These are phyloP conservation scores for Paedocypris micromegethes DNA, from an alignment of 2,797 vertebrate species.

Conservation along the genomic window DNA sequence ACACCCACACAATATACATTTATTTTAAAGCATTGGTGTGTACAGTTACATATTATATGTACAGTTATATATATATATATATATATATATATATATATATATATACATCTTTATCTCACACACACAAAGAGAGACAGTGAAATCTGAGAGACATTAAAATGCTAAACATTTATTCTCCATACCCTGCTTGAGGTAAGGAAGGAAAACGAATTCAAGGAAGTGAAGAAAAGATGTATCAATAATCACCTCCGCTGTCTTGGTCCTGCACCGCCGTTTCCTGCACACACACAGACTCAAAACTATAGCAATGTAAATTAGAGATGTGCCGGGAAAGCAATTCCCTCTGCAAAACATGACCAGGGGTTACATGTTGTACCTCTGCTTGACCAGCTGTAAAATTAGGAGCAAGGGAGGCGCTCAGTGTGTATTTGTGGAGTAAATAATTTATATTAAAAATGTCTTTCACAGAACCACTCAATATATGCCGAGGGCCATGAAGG, in stretches of 20 bases:
- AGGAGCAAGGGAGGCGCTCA: slow-evolving; percentile 66
- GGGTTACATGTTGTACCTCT: slow-evolving; percentile 66
- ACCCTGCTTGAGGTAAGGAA: slow-evolving; percentile 31
- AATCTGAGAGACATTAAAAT: slow-evolving; percentile 47
- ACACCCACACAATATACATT: too few relatives aligned
- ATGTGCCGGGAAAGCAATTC: slow-evolving; percentile 56
- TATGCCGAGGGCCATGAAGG: slow-evolving; percentile 57
- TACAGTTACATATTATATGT: too few relatives aligned
- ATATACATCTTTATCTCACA: too few relatives aligned
- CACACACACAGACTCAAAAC: slow-evolving; percentile 42
- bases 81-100: too few relatives aligned
- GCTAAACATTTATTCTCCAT: slow-evolving; percentile 27
- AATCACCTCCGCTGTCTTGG: slow-evolving; percentile 58
- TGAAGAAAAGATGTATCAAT: slow-evolving; percentile 44
- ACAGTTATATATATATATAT: too few relatives aligned
- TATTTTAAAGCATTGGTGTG: too few relatives aligned
- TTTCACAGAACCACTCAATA: slow-evolving; percentile 60
- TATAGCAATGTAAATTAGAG: slow-evolving; percentile 50
- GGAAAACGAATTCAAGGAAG: slow-evolving; percentile 36
- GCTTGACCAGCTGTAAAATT: slow-evolving; percentile 71
- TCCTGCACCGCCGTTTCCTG: slow-evolving; percentile 55
- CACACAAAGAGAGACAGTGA: not conserved
- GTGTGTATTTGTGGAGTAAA: slow-evolving; percentile 62
- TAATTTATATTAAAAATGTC: slow-evolving; percentile 70
- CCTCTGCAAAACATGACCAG: slow-evolving; percentile 64